A percentile compares a stretch with the other conserved stretches of the same genome.
Evolutionary conservation across 2,113 vertebrate genomes (phyloP).

Genomic region (Halichoeres trimaculatus): DNA sequence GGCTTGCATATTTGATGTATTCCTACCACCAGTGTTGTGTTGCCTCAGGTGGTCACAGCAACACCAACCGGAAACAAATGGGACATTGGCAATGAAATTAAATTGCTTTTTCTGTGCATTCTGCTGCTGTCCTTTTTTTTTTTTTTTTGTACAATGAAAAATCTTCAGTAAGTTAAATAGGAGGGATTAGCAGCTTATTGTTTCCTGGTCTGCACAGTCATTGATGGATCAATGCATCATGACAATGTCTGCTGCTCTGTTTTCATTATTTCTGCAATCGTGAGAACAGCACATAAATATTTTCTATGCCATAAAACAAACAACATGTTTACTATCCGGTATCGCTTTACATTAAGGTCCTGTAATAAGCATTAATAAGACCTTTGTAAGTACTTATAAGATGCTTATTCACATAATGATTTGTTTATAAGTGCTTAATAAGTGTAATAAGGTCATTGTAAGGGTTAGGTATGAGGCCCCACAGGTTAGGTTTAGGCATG

Average conservation of each 20-base stretch:
- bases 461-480: too few relatives aligned
- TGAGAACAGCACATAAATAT: background rate
- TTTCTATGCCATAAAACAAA: too few relatives aligned
- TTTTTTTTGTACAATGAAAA: too few relatives aligned
- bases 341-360: too few relatives aligned
- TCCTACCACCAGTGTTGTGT: conserved; percentile 8
- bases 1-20: conserved; percentile 16
- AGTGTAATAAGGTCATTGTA: too few relatives aligned
- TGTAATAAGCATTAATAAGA: too few relatives aligned
- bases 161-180: background rate
- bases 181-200: background rate
- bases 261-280: background rate
- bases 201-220: background rate
- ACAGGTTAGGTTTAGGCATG: too few relatives aligned
- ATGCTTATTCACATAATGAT: too few relatives aligned
- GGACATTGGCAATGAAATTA: background rate
- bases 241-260: background rate
- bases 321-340: too few relatives aligned
- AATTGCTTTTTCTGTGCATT: conserved; percentile 1
- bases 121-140: background rate
- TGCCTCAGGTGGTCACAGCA: background rate
- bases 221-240: conserved; percentile 1
- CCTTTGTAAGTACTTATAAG: too few relatives aligned
- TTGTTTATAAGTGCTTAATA: too few relatives aligned
- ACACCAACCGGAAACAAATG: background rate